Evolutionary conservation across 2,113 vertebrate genomes (phyloP).

Genomic region (Anseranas semipalmata): DNA sequence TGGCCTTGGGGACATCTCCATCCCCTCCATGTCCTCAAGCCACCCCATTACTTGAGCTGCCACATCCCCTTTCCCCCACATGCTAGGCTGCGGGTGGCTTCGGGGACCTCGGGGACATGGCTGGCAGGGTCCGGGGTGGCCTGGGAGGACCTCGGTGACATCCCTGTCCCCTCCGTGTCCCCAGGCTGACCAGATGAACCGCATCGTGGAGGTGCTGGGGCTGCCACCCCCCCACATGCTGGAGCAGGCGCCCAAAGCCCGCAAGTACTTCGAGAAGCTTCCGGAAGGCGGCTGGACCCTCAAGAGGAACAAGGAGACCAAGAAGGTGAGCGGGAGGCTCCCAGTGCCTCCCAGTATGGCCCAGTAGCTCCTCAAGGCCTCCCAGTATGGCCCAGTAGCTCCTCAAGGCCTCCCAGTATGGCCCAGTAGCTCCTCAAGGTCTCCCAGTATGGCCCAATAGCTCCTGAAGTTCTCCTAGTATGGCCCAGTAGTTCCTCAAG

Average conservation of each 20-base stretch:
- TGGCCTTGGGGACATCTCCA: not conserved
- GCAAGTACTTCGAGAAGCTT: conserved; percentile 94
- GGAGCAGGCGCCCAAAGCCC: conserved; percentile 93
- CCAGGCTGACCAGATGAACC: conserved; percentile 95
- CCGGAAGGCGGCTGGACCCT: conserved; percentile 93
- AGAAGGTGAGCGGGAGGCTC: conserved; percentile 82
- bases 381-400: not conserved
- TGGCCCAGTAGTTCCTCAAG: not conserved
- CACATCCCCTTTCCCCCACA: too few relatives aligned
- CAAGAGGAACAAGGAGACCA: conserved; percentile 94
- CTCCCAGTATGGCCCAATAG: not conserved
- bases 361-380: not conserved
- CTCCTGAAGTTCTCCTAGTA: not conserved
- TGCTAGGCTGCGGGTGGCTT: too few relatives aligned
- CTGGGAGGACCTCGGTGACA: not conserved
- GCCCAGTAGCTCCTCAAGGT: not conserved
- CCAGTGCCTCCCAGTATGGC: not conserved
- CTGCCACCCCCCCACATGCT: conserved; percentile 93
- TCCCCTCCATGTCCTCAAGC: conserved; percentile 18
- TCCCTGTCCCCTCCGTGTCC: not conserved
- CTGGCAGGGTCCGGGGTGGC: too few relatives aligned
- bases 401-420: not conserved
- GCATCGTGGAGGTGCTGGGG: conserved; percentile 93
- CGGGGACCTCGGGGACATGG: too few relatives aligned
- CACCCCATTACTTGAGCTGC: too few relatives aligned